A percentile compares a stretch with the other conserved stretches of the same genome.
Conservation (phyloP, 2,797 vertebrate genomes). For the Pseudotriccus pelzelni region DNA sequence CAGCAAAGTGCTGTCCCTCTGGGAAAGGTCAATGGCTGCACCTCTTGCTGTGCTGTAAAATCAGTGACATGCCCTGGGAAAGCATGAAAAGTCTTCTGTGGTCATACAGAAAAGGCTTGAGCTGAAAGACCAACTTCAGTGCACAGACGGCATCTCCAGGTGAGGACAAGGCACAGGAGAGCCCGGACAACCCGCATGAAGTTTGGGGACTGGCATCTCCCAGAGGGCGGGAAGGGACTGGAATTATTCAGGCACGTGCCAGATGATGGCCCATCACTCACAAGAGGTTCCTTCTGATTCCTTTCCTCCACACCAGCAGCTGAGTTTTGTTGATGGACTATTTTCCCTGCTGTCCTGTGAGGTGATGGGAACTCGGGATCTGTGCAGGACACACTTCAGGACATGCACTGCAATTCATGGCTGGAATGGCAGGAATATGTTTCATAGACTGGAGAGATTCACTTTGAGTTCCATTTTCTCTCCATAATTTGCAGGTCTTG, state of each 20-base stretch:
- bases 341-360: not conserved
- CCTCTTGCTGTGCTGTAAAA: not conserved
- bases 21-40: not conserved
- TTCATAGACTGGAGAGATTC: not conserved
- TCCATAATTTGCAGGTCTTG: not conserved
- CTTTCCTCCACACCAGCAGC: not conserved
- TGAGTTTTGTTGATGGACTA: not conserved
- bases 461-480: not conserved
- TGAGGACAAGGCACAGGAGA: not conserved
- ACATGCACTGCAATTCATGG: not conserved
- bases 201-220: not conserved
- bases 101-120: not conserved
- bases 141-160: not conserved
- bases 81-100: not conserved
- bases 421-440: not conserved
- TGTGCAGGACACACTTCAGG: not conserved
- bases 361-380: accelerated
- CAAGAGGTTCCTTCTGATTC: not conserved
- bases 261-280: not conserved
- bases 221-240: not conserved
- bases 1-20: not conserved
- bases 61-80: not conserved
- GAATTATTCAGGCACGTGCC: not conserved
- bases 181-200: not conserved
- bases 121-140: not conserved